Conservation (phyloP, 2,113 vertebrate species). For the Salminus brasiliensis region DNA sequence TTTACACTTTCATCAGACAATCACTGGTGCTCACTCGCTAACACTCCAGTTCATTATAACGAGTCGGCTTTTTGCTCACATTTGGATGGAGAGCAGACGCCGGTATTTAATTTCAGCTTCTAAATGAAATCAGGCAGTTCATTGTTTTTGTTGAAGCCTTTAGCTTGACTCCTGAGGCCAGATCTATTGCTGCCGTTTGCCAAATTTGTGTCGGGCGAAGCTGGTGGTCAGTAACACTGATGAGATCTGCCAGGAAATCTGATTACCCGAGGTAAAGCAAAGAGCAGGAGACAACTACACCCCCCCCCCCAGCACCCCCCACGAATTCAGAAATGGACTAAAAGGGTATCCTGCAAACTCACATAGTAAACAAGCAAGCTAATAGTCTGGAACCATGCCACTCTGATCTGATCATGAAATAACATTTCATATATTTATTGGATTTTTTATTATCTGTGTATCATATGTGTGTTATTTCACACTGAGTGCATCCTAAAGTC, state of each 20-base stretch:
- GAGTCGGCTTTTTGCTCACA: not conserved
- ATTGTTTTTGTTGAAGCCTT: constrained; percentile 18
- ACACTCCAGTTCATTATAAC: constrained; percentile 27
- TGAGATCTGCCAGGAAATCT: constrained; percentile 16
- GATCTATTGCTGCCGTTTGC: constrained; percentile 18
- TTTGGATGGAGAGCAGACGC: constrained; percentile 21
- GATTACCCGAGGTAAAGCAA: not conserved
- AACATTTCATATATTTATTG: too few relatives aligned
- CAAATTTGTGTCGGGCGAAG: constrained; percentile 13
- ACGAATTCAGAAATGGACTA: not conserved
- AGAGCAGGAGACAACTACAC: not conserved
- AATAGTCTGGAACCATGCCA: not conserved
- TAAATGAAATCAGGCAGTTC: constrained; percentile 19
- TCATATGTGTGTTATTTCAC: too few relatives aligned
- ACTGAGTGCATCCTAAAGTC: too few relatives aligned
- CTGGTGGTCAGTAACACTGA: not conserved
- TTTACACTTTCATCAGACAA: constrained; percentile 4
- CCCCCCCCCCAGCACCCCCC: not conserved
- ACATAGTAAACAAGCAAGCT: not conserved
- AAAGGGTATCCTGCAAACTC: not conserved
- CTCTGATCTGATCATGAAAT: not conserved
- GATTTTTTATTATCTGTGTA: too few relatives aligned
- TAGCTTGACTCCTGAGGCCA: not conserved
- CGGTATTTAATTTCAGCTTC: constrained; percentile 20
- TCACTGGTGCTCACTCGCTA: constrained; percentile 8